These are phyloP conservation scores for Patiria miniata DNA, from an alignment of 35 echinoderm and acorn worm species.

Conservation along the genomic window DNA sequence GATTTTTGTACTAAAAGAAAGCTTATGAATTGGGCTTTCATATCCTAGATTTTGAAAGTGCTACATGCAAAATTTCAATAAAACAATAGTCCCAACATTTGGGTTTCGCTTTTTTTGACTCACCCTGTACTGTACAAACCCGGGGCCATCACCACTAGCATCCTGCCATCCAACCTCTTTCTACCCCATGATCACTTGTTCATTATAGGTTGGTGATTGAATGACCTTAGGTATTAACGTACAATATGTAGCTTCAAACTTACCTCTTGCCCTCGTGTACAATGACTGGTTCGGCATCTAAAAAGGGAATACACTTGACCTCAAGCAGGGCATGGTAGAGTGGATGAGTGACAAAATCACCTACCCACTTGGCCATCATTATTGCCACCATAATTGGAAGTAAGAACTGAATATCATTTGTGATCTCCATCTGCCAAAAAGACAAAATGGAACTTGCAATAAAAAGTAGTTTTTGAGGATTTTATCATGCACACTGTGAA, in stretches of 20 bases:
- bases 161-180: no score
- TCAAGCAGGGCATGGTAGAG: constrained; percentile 96
- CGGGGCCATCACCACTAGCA: no score
- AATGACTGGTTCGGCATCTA: constrained; percentile 94
- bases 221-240: neutral
- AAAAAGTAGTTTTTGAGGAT: no score
- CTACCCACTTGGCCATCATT: constrained; percentile 95
- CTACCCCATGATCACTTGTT: neutral
- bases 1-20: no score
- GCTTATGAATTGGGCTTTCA: no score
- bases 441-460: neutral
- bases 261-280: constrained; percentile 89
- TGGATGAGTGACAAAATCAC: constrained; percentile 86
- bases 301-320: constrained; percentile 96
- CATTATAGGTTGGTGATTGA: neutral
- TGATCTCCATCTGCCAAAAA: constrained; percentile 91
- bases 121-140: no score
- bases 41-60: no score
- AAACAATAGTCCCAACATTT: no score
- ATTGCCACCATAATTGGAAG: constrained; percentile 98
- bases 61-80: no score
- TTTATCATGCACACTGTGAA: no score
- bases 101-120: no score
- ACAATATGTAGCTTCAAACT: constrained; percentile 1
- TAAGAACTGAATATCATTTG: constrained; percentile 98